A percentile compares a stretch with the other conserved stretches of the same genome.
Conservation (phyloP, 2,113 vertebrate genomes). For the Scomber japonicus region DNA sequence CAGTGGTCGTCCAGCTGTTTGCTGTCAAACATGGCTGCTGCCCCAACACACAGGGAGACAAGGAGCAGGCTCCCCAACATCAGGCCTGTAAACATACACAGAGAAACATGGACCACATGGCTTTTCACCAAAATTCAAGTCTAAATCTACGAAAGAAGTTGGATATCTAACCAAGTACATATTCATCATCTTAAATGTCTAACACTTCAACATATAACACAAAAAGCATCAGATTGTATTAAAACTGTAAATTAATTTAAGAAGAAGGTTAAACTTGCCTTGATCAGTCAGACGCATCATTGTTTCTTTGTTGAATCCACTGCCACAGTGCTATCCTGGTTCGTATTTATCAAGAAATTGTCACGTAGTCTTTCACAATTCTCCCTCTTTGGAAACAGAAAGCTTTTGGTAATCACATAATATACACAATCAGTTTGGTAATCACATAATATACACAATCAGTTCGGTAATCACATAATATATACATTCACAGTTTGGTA, state of each 20-base stretch:
- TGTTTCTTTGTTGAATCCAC: not conserved
- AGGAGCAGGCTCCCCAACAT: constrained; percentile 68
- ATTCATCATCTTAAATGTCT: fast-evolving
- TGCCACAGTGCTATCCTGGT: constrained; percentile 2
- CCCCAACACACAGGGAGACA: constrained; percentile 30
- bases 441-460: too few species aligned
- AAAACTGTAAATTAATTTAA: not conserved
- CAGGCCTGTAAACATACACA: constrained; percentile 55
- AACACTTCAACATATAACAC: not conserved
- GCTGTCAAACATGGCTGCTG: constrained; percentile 62
- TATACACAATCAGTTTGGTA: too few species aligned
- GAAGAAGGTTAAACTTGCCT: constrained; percentile 32
- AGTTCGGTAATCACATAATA: too few species aligned
- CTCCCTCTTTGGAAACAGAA: constrained; percentile 37
- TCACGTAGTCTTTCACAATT: constrained; percentile 40
- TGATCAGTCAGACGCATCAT: constrained; percentile 23
- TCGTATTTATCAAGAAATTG: not conserved
- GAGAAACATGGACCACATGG: not conserved
- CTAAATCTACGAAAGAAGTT: too few species aligned
- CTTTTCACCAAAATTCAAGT: too few species aligned
- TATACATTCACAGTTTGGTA: too few species aligned
- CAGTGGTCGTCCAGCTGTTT: constrained; percentile 81
- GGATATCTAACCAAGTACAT: too few species aligned
- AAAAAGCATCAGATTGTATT: fast-evolving
- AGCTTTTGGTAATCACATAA: not conserved